Percentiles rank a stretch among this genome's conserved stretches.
These are phyloP conservation scores for Willowsia nigromaculata DNA, from an alignment of 2,888 invertebrate species.

Conservation along the genomic window DNA sequence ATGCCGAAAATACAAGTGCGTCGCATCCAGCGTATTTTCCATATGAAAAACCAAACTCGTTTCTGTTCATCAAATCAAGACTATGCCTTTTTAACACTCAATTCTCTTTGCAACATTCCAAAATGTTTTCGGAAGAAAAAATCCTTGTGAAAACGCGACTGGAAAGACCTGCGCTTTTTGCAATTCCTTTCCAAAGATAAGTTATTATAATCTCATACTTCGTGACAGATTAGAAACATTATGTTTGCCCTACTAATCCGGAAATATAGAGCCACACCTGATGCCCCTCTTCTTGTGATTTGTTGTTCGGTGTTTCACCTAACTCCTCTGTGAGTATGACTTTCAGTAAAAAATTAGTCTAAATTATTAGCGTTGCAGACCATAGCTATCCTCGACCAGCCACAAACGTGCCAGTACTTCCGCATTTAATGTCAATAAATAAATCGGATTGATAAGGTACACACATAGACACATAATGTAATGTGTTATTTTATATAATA, in stretches of 20 bases:
- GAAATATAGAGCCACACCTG: slow-evolving; percentile 41
- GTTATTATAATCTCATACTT: slow-evolving; percentile 25
- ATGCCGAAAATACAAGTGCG: too few species aligned
- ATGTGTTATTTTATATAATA: too few species aligned
- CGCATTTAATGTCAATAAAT: slow-evolving; percentile 33
- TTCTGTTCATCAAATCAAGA: background rate
- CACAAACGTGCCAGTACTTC: background rate
- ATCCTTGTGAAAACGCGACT: background rate
- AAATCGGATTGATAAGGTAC: slow-evolving; percentile 25
- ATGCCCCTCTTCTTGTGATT: background rate
- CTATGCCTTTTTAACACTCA: background rate
- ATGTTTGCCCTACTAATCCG: slow-evolving; percentile 19
- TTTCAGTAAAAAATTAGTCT: slow-evolving; percentile 11
- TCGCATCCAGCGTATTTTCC: slow-evolving; percentile 39
- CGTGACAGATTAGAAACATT: slow-evolving; percentile 21
- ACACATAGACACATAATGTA: background rate
- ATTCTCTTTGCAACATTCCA: background rate
- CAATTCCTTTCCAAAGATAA: background rate
- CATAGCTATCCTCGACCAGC: background rate
- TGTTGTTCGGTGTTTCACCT: background rate
- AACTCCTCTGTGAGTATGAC: background rate
- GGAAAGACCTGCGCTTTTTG: background rate
- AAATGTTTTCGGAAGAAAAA: background rate
- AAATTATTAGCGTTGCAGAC: background rate
- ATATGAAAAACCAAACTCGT: background rate